Conservation (phyloP, 2,113 vertebrate species). For the Tretioscincus oriximinensis region DNA sequence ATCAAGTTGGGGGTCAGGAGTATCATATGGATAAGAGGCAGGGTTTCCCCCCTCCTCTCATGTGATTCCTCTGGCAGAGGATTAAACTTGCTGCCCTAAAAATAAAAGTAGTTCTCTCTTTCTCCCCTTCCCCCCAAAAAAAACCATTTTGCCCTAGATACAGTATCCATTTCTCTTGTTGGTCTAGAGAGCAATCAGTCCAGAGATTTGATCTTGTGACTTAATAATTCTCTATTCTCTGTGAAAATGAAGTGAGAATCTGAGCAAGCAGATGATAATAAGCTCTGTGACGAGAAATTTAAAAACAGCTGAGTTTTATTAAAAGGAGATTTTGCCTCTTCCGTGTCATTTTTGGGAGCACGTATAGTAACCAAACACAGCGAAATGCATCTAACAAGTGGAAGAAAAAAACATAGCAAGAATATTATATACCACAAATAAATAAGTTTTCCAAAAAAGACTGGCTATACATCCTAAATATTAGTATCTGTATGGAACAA, state of each 20-base stretch:
- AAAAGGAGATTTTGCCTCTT: background rate
- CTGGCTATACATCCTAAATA: background rate
- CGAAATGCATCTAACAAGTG: background rate
- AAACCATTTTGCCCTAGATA: conserved; percentile 24
- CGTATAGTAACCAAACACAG: background rate
- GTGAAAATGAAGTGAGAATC: conserved; percentile 50
- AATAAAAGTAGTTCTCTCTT: conserved; percentile 46
- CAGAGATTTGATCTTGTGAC: conserved; percentile 39
- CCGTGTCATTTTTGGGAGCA: background rate
- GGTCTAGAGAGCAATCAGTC: conserved; percentile 50
- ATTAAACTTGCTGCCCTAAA: conserved; percentile 54
- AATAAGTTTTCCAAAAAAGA: background rate
- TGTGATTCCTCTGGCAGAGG: conserved; percentile 44
- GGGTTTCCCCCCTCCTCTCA: conserved; percentile 30
- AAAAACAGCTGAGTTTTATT: background rate
- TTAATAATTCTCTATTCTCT: conserved; percentile 49
- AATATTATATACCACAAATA: background rate
- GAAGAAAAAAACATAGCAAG: background rate
- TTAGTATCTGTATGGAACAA: too few species aligned
- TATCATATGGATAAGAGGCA: conserved; percentile 42
- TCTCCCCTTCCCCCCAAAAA: background rate
- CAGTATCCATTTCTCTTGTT: conserved; percentile 49
- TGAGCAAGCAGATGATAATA: conserved; percentile 7
- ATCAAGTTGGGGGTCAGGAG: conserved; percentile 39
- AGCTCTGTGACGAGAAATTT: conserved; percentile 27